Evolutionary conservation across 2,888 invertebrate species (phyloP), one percentile per base, ranked within the genome.

Genomic region (Thyatira batis): DNA sequence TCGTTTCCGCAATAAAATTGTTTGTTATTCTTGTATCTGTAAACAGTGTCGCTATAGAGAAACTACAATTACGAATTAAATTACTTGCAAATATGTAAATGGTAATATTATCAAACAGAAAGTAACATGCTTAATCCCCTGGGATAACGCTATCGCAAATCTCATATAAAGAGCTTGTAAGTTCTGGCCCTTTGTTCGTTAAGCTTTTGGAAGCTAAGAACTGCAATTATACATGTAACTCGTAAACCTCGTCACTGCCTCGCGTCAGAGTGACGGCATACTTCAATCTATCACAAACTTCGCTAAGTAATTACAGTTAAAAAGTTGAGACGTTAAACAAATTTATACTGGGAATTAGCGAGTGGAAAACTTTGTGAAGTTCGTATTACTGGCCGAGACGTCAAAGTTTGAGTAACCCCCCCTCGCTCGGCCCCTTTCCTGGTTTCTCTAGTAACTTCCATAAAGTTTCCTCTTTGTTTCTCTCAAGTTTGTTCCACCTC

Each of bases 321-420:
- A 89, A 92, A 91, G 90, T 91, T 89, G 82, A 82, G 86, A 89
- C 90, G 88, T 92, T 89, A 90, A 90, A 89, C 89, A 90, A 91
- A 91, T 91, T 91, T 92, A 91, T 90, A 89, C 87, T 87, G 77
- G 76, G 85, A 89, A 91, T 91, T 89, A 91, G 88, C 80, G 85
- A 89, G 87, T 84, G 82, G 78, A 77, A 83, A 85, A 86, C 77
- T 86, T 83, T 59, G 63, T 69, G 65, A 80, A 80, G 77, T 85
- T 84, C 77, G 85, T 82, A 82, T 84, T 75, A 82, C 82, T 76
- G 77, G 70, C 81, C 82, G 76, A 81, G 81, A 82, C 84, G 87
- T 82, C 77, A 76, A 89, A 91, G 86, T 89, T 81, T 79, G 79
- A 84, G 83, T 82, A 84, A 81, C 80, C 82, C 76, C 82, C 85